Conservation (phyloP, 2,113 vertebrate genomes). For the Serilophus lunatus region DNA sequence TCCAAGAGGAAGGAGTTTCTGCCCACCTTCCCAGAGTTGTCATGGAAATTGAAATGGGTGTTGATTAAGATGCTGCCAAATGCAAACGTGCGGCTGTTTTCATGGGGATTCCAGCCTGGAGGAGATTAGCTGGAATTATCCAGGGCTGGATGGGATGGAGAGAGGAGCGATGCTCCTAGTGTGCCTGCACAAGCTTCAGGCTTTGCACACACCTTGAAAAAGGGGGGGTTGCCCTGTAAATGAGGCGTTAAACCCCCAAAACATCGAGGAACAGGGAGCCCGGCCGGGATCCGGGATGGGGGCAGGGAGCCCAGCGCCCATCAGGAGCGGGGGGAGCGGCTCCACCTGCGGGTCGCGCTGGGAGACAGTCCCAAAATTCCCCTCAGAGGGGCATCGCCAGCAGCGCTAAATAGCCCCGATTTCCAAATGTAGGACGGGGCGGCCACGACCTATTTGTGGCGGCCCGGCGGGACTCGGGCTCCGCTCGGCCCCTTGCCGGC, state of each 20-base stretch:
- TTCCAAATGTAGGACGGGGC: conserved; percentile 33
- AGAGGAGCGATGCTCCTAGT: background rate
- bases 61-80: background rate
- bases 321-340: rapidly evolving
- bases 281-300: background rate
- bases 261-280: background rate
- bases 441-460: conserved; percentile 19
- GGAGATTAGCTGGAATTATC: background rate
- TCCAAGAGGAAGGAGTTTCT: background rate
- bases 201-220: background rate
- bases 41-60: conserved; percentile 24
- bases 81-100: background rate
- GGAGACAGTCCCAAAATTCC: background rate
- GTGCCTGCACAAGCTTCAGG: rapidly evolving
- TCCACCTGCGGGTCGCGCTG: no score
- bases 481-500: background rate
- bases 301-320: background rate
- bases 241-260: background rate
- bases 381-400: no score
- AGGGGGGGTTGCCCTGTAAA: background rate
- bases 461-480: background rate
- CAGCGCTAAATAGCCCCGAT: conserved; percentile 30
- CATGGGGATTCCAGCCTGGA: background rate
- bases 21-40: conserved; percentile 2
- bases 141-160: background rate